Percentiles rank a stretch among this genome's conserved stretches.
Conservation (phyloP, 2,113 vertebrate genomes). For the Atrichornis clamosus region DNA sequence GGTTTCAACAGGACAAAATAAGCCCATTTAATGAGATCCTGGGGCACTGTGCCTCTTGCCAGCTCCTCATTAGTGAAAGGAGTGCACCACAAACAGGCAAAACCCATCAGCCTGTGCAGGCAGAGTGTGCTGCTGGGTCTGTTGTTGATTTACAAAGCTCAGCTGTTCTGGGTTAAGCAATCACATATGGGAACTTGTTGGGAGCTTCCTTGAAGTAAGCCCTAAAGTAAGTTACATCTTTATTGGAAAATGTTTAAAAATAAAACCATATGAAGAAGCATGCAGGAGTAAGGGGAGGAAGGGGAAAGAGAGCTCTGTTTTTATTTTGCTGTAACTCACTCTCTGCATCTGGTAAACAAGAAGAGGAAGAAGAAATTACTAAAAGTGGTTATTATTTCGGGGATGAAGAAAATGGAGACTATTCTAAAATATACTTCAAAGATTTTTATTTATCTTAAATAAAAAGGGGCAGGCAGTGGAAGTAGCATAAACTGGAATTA, state of each 20-base stretch:
- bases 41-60: neutral
- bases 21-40: neutral
- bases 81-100: neutral
- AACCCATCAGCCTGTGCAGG: neutral
- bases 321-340: neutral
- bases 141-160: slow-evolving; percentile 31
- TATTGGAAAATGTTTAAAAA: slow-evolving; percentile 37
- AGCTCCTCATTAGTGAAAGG: neutral
- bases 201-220: slow-evolving; percentile 55
- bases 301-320: neutral
- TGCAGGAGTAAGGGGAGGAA: neutral
- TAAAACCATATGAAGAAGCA: slow-evolving; percentile 39
- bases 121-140: neutral
- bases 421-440: neutral
- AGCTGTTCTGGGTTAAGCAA: slow-evolving; percentile 47
- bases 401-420: neutral
- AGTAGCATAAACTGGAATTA: neutral
- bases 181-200: neutral
- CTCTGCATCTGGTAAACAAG: neutral
- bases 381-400: neutral
- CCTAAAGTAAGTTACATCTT: slow-evolving; percentile 57
- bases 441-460: neutral
- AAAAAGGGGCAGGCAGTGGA: neutral
- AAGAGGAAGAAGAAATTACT: neutral
- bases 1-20: neutral